Conservation (phyloP, 2,888 invertebrate genomes). For the Mythimna loreyi region DNA sequence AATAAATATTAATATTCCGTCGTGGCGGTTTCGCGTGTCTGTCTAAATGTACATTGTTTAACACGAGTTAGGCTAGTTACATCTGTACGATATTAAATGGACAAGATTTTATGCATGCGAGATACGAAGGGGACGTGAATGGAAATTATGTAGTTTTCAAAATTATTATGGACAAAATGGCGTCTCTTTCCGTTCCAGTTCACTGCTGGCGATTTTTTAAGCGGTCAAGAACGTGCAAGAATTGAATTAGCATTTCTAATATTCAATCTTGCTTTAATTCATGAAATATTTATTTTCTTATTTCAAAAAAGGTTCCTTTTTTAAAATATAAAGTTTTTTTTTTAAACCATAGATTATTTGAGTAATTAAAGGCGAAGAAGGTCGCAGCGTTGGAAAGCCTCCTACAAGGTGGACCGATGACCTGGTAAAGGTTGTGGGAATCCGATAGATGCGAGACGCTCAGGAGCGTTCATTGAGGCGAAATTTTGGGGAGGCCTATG, state of each 20-base stretch:
- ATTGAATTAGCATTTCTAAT: slow-evolving; percentile 10
- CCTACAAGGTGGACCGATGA: too few species aligned
- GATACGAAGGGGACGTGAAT: slow-evolving; percentile 38
- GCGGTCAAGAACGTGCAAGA: slow-evolving; percentile 21
- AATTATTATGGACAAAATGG: slow-evolving; percentile 56
- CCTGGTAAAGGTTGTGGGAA: too few species aligned
- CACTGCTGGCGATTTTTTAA: slow-evolving; percentile 22
- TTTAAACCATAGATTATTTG: too few species aligned
- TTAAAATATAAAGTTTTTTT: too few species aligned
- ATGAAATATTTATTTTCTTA: not conserved
- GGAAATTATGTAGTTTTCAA: slow-evolving; percentile 48
- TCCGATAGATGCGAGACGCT: too few species aligned
- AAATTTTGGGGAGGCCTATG: too few species aligned
- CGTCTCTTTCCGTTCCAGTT: slow-evolving; percentile 46
- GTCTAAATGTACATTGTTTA: not conserved
- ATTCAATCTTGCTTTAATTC: not conserved
- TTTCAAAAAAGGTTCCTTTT: too few species aligned
- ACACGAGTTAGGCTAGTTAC: slow-evolving; percentile 3
- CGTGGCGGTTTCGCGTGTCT: not conserved
- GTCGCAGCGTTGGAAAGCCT: too few species aligned
- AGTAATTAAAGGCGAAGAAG: too few species aligned
- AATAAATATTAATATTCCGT: slow-evolving; percentile 18
- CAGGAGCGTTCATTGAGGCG: too few species aligned
- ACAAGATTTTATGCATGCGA: slow-evolving; percentile 46
- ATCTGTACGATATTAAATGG: slow-evolving; percentile 31